Base-by-base conservation (phyloP, 2,113 vertebrate species). In the Promerops cafer region DNA sequence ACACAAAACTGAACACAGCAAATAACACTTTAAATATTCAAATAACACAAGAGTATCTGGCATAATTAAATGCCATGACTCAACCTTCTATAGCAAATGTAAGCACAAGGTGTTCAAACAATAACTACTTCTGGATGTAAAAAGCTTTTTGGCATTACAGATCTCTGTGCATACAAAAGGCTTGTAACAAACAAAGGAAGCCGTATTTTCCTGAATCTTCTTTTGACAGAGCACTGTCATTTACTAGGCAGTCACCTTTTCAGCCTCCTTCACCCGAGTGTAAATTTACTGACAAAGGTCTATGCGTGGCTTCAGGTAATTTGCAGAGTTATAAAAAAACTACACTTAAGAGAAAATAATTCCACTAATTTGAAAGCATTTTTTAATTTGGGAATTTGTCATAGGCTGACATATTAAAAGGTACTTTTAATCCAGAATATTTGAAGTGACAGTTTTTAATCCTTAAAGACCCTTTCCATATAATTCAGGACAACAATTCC, bases 231-330 rank as follows among this genome's bases (percentile, higher is more conserved):
- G 30, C 42, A 80, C 45, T 53, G 26, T 10, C 26, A 81, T 83
- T 92, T 78, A 61, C 39, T 3, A 45, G 30, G 37, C 24, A 72
- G 40, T 53, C 61, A 65, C 40, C 53, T 10, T 49, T 75, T 14
- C 22, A 65, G 7, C 3, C 15, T 56, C 57, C 24, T 59, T 86
- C 10, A 27, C 20, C 6, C 0, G 0, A 84, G 18, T 16, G 9
- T 28, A 66, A 39, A 61, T 30, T 52, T 65, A n/a, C 6, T 30
- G 31, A 77, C 35, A 27, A 57, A 70, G 6, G 74, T 59, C 72
- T 45, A 35, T 7, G 11, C 9, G 50, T 7, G 13, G n/a, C 16
- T 53, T 72, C 54, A 81, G 30, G 19, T 47, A 60, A 47, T 83
- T 60, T n/a, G 15, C 21, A 88, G 8, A 44, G 39, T 60, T 83